Percentiles rank a stretch among this genome's conserved stretches.
Evolutionary conservation across 2,797 vertebrate species (phyloP).

Genomic region (Meriones psammophilus): DNA sequence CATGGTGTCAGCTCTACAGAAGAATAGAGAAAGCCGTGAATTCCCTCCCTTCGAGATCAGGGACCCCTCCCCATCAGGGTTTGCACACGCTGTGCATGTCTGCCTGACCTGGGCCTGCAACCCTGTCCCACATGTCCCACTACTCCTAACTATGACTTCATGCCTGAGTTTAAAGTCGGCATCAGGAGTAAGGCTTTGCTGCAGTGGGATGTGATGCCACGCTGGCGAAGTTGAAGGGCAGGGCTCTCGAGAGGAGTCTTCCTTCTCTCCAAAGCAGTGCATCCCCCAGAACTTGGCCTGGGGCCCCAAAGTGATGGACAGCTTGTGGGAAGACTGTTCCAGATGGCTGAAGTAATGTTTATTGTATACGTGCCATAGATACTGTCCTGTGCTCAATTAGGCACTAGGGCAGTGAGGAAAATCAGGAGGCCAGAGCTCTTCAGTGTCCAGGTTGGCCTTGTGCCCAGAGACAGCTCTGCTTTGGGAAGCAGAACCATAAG

Average conservation of each 20-base stretch:
- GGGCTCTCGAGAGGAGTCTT: not conserved
- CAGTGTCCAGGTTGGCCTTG: not conserved
- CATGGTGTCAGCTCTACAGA: not conserved
- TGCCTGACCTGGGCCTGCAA: not conserved
- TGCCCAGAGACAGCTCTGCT: not conserved
- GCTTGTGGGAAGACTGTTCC: not conserved
- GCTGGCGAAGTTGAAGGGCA: not conserved
- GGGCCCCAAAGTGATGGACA: not conserved
- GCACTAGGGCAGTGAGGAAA: slow-evolving; percentile 1
- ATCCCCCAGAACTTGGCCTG: not conserved
- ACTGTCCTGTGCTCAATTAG: slow-evolving; percentile 56
- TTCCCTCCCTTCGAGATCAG: not conserved
- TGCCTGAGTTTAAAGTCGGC: not conserved
- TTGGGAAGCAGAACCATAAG: not conserved
- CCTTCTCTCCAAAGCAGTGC: not conserved
- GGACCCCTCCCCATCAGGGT: not conserved
- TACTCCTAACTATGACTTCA: rapidly evolving
- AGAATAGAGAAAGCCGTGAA: not conserved
- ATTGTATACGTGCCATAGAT: slow-evolving; percentile 43
- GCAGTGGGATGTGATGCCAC: rapidly evolving
- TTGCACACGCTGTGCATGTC: not conserved
- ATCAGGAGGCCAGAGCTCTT: not conserved
- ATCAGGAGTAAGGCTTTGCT: too few relatives aligned
- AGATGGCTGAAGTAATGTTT: slow-evolving; percentile 50
- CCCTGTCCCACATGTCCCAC: too few relatives aligned